Evolutionary conservation across 2,888 invertebrate genomes (phyloP).

Genomic region (Agriopis marginaria): DNA sequence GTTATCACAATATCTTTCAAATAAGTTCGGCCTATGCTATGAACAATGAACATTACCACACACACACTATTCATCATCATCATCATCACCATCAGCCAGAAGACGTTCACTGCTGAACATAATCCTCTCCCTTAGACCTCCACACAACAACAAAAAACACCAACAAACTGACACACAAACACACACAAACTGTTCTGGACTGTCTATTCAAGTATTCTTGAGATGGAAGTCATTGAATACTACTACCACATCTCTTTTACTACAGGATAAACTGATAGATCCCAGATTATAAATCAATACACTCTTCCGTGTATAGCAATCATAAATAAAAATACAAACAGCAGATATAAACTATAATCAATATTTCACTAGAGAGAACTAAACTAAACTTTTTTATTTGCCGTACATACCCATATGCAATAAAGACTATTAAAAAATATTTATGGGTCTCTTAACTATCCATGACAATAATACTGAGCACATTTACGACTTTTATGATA

Average conservation of each 20-base stretch:
- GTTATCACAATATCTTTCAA: slow-evolving; percentile 2
- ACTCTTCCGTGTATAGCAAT: not conserved
- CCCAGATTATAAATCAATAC: not conserved
- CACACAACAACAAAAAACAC: no score
- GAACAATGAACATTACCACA: not conserved
- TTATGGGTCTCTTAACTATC: slow-evolving; percentile 51
- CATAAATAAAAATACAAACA: not conserved
- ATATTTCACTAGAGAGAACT: slow-evolving; percentile 9
- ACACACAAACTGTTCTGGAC: not conserved
- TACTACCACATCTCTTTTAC: not conserved
- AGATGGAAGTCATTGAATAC: not conserved
- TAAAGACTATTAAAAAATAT: slow-evolving; percentile 53
- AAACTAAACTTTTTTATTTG: slow-evolving; percentile 40
- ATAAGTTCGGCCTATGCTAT: not conserved
- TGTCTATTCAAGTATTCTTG: not conserved
- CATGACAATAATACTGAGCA: slow-evolving; percentile 49
- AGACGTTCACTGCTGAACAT: no score
- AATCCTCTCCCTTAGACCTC: no score
- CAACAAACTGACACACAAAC: no score
- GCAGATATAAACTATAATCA: slow-evolving; percentile 17
- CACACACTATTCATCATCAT: not conserved
- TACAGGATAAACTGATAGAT: not conserved
- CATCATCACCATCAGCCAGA: no score
- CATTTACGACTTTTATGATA: slow-evolving; percentile 47
- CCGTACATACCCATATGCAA: slow-evolving; percentile 38